Base-by-base conservation (phyloP, 23 tunicate genomes). In the Trididemnum nubilum region DNA sequence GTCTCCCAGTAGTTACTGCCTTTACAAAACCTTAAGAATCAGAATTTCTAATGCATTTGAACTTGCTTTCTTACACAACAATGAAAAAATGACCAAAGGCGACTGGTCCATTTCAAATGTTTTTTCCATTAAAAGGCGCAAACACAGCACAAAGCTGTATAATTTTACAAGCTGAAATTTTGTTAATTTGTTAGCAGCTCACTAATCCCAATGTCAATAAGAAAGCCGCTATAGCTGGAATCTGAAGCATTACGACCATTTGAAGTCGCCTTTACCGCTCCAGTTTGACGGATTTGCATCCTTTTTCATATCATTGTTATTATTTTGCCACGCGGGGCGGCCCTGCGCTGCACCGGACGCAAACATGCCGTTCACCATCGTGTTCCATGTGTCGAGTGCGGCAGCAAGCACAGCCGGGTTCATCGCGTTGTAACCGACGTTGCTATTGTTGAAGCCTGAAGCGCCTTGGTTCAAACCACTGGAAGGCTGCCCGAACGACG, bases 341-440 rank as follows among this genome's bases (percentile, higher is more conserved):
- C 85, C 82, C 27, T 50, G 77, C 31, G 73, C 33, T 15, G 58
- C 82, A 30, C 59, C 72, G 23, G 35, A 83, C 34, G 49, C 76
- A 33, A 91, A 80, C 87, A 91, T 85, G 21, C 97, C 97, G 58
- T 51, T 85, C 2, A 91, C 57, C 86, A 85, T 85, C 1, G 81
- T 64, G 84, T 91, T 85, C 97, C 97, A 91, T 1, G 97, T 85
- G 21, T 89, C 97, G 0, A 91, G 70, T 0, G 97, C 97, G 0
- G 97, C 97, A 0, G 97, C 97, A 33, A 91, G 36, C 81, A 85
- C 79, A 15, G 97, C 97, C 26, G 97, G 97, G 44, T 85, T 91
- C 78, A 88, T 52, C 84, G 87, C 74, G 38, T 91, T 91, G 60
- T 81, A 85, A 0, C 78, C 86, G 15, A 36, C 33, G 27, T 23